A percentile compares a stretch with the other conserved stretches of the same genome.
phyloP scores from a whole-genome alignment of 1,140 invertebrate genomes.

The Caenorhabditis inopinata region DNA sequence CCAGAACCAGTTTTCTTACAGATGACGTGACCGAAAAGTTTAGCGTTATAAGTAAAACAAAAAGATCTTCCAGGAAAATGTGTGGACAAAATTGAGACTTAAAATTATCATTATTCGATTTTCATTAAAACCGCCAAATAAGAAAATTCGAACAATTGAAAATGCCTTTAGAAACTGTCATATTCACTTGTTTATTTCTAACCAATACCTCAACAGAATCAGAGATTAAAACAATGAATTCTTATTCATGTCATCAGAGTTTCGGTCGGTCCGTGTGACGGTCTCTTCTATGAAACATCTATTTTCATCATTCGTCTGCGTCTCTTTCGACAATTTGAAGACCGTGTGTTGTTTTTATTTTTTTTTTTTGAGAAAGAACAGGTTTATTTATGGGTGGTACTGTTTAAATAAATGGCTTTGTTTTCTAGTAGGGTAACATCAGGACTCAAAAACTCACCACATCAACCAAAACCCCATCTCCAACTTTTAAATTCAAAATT shows the following conservation, averaged over 20 bases:
- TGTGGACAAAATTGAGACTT: too few species aligned
- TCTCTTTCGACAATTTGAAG: background rate
- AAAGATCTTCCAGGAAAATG: too few species aligned
- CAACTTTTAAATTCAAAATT: background rate
- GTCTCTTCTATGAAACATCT: background rate
- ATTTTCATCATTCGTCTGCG: background rate
- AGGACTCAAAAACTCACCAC: background rate
- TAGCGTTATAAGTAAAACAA: too few species aligned
- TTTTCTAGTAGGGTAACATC: background rate
- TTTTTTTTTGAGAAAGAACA: background rate
- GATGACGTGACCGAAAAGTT: too few species aligned
- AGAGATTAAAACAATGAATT: background rate
- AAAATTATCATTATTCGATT: too few species aligned
- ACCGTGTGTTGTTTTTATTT: background rate
- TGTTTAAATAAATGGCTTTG: background rate
- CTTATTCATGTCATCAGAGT: slow-evolving; percentile 20
- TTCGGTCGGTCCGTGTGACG: slow-evolving; percentile 18
- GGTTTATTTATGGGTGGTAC: background rate
- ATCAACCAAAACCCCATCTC: background rate
- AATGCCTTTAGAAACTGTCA: too few species aligned
- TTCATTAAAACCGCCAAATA: too few species aligned
- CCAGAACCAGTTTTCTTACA: slow-evolving; percentile 1
- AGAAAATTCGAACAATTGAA: too few species aligned
- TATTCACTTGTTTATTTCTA: too few species aligned
- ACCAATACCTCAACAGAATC: too few species aligned